phyloP scores from a whole-genome alignment of 2,888 invertebrate species.

The Chromoteleia sp. region DNA sequence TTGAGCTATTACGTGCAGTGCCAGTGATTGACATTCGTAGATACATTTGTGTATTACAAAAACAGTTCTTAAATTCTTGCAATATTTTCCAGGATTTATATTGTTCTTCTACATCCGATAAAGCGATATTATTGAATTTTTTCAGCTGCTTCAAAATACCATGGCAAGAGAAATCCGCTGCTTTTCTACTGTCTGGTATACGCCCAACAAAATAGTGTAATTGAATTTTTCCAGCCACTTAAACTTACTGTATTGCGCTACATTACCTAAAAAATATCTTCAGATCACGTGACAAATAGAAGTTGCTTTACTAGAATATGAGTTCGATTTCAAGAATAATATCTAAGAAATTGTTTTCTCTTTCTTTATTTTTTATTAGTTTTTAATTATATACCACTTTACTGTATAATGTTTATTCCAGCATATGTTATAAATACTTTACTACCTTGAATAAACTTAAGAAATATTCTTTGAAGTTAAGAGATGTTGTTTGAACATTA shows the following conservation, averaged over 20 bases:
- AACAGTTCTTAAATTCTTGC: constrained; percentile 27
- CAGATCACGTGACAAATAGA: constrained; percentile 25
- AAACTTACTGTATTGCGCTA: constrained; percentile 35
- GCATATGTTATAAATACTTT: too few relatives aligned
- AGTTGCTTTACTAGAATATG: constrained; percentile 3
- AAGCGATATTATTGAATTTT: constrained; percentile 51
- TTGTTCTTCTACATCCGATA: constrained; percentile 41
- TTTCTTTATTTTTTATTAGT: too few relatives aligned
- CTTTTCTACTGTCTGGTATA: constrained; percentile 27
- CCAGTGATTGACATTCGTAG: constrained; percentile 26
- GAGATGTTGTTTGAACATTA: too few relatives aligned
- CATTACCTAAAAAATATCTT: constrained; percentile 36
- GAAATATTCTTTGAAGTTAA: too few relatives aligned
- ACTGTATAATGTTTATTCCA: too few relatives aligned
- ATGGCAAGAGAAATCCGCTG: constrained; percentile 39
- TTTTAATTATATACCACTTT: too few relatives aligned
- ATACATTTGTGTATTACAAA: constrained; percentile 14
- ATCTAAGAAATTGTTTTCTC: neutral
- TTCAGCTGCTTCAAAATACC: constrained; percentile 40
- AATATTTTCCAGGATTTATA: constrained; percentile 34
- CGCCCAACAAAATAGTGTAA: constrained; percentile 42
- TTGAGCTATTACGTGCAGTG: neutral
- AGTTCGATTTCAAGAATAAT: constrained; percentile 16
- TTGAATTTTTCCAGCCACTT: constrained; percentile 54
- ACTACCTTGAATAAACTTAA: too few relatives aligned